phyloP scores from a whole-genome alignment of 2,113 vertebrate genomes.

The Calyptomena viridis region DNA sequence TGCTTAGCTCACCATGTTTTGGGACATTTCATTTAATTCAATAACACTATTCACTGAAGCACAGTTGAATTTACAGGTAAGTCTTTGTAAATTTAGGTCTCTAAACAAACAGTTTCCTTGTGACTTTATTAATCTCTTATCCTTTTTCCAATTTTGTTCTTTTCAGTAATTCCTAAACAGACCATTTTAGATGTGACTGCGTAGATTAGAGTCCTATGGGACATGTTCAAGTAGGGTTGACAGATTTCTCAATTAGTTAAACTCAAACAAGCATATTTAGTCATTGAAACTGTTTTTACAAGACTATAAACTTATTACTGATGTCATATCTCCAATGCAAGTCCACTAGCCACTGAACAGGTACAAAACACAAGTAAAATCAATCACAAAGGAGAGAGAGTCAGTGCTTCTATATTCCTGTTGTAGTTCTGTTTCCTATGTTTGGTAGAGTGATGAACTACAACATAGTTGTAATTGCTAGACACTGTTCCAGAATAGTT shows the following conservation, averaged over 20 bases:
- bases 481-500: neutral
- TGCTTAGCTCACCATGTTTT: neutral
- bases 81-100: neutral
- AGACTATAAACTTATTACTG: neutral
- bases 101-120: neutral
- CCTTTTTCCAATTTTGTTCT: neutral
- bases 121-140: neutral
- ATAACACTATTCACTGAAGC: neutral
- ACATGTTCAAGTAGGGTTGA: neutral
- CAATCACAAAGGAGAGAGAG: neutral
- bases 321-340: neutral
- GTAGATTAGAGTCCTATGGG: neutral
- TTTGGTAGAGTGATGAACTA: neutral
- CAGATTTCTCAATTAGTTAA: neutral
- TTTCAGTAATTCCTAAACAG: neutral
- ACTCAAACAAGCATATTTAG: neutral
- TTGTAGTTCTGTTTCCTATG: neutral
- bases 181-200: neutral
- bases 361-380: neutral
- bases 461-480: neutral
- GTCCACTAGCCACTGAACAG: neutral
- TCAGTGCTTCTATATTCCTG: neutral
- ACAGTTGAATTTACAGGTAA: neutral
- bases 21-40: neutral
- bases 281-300: neutral